Evolutionary conservation across 2,797 vertebrate species (phyloP).

Genomic region (Argya squamiceps): DNA sequence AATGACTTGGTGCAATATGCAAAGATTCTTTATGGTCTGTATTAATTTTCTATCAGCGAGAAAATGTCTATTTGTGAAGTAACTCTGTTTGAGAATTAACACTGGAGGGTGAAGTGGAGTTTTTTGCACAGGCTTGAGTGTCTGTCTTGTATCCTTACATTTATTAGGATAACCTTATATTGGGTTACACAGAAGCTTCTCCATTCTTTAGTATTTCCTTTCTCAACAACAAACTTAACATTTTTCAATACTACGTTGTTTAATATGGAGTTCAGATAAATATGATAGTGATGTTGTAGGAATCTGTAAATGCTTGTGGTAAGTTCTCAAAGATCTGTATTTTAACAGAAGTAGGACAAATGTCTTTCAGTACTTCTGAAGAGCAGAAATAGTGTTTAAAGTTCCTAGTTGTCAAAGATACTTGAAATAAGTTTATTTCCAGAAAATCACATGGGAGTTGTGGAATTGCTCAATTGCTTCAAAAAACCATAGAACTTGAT

Average conservation of each 20-base stretch:
- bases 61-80: not conserved
- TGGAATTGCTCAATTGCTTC: not conserved
- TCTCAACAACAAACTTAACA: not conserved
- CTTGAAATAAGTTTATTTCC: not conserved
- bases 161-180: not conserved
- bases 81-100: not conserved
- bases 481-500: not conserved
- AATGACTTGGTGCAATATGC: not conserved
- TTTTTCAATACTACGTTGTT: not conserved
- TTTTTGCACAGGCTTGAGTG: not conserved
- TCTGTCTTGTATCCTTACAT: not conserved
- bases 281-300: not conserved
- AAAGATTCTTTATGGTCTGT: not conserved
- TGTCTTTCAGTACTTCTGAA: not conserved
- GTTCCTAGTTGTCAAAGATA: not conserved
- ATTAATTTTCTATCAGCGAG: not conserved
- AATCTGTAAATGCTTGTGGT: not conserved
- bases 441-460: not conserved
- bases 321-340: not conserved
- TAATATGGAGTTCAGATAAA: not conserved
- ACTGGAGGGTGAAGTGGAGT: not conserved
- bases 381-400: not conserved
- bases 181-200: not conserved
- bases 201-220: not conserved
- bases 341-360: not conserved